Conservation (phyloP, 2,888 invertebrate species). For the Folsomia candida region DNA sequence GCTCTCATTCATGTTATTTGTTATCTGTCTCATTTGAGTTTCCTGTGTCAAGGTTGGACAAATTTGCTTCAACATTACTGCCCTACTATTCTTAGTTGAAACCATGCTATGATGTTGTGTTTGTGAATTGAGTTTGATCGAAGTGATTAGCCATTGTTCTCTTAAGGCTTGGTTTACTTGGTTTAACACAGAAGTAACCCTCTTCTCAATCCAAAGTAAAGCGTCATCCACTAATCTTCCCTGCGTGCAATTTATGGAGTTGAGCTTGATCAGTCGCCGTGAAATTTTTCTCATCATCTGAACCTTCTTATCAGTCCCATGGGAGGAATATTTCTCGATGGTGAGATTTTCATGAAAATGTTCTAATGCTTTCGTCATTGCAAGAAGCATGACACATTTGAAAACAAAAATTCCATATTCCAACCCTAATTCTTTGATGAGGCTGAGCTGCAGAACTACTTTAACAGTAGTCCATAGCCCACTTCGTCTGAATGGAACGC, state of each 20-base stretch:
- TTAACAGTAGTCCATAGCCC: constrained; percentile 20
- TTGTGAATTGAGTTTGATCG: too few relatives aligned
- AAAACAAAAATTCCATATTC: constrained; percentile 11
- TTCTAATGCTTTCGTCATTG: background rate
- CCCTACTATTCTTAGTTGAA: too few relatives aligned
- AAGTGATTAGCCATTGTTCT: background rate
- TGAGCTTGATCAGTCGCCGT: constrained; percentile 18
- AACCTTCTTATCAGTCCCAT: background rate
- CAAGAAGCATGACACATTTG: constrained; percentile 20
- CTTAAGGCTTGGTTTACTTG: background rate
- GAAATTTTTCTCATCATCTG: constrained; percentile 26
- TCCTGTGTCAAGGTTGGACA: background rate
- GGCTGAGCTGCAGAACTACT: constrained; percentile 11
- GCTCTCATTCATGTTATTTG: background rate
- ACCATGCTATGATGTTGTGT: background rate
- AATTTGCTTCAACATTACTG: too few relatives aligned
- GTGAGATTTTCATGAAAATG: background rate
- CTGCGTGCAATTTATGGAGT: background rate
- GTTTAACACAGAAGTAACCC: background rate
- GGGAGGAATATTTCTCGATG: background rate
- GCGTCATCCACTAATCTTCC: background rate
- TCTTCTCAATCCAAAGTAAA: background rate
- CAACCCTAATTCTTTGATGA: constrained; percentile 14
- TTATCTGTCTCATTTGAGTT: too few relatives aligned
- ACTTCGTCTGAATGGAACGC: constrained; percentile 9